phyloP scores from a whole-genome alignment of 1,140 invertebrate species.

The Pentalonia nigronervosa region DNA sequence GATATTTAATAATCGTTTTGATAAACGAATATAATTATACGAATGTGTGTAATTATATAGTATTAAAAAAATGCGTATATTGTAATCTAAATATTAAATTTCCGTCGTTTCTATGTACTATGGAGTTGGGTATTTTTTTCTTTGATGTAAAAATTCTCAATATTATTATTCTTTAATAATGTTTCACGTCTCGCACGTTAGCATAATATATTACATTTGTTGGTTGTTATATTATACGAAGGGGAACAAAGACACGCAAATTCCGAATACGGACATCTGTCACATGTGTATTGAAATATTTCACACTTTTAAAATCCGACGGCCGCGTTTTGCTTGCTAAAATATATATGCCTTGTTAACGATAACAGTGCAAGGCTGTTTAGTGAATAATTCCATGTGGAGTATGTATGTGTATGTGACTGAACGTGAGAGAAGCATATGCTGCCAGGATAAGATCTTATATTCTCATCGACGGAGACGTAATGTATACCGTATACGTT shows the following conservation, averaged over 20 bases:
- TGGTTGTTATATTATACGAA: not conserved
- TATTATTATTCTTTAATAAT: not conserved
- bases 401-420: not conserved
- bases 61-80: not conserved
- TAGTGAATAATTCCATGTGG: slow-evolving; percentile 33
- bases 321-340: not conserved
- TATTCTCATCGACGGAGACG: not conserved
- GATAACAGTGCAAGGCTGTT: not conserved
- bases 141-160: not conserved
- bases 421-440: not conserved
- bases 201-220: not conserved
- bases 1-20: slow-evolving; percentile 14
- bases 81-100: not conserved
- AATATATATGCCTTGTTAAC: slow-evolving; percentile 30
- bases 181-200: not conserved
- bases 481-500: not conserved
- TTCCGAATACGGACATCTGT: slow-evolving; percentile 18
- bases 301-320: slow-evolving; percentile 9
- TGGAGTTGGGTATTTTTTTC: not conserved
- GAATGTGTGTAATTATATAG: not conserved
- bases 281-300: not conserved
- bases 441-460: not conserved
- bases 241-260: not conserved
- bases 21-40: not conserved
- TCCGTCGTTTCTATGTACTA: not conserved